A percentile compares a stretch with the other conserved stretches of the same genome.
Evolutionary conservation across 2,113 vertebrate species (phyloP).

Genomic region (Lophochroa leadbeateri): DNA sequence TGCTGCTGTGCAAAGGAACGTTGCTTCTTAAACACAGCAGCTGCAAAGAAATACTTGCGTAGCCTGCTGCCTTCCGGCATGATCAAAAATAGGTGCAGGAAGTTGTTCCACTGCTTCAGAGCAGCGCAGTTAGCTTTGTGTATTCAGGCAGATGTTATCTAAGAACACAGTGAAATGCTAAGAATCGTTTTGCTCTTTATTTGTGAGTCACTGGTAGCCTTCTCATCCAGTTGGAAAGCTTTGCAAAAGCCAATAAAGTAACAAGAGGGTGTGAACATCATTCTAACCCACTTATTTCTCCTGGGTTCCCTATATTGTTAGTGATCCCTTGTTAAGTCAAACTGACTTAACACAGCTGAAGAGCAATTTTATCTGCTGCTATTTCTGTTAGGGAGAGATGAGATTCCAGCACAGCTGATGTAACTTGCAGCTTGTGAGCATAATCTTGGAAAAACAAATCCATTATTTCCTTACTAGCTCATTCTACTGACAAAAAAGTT

Average conservation of each 20-base stretch:
- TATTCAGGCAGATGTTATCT: neutral
- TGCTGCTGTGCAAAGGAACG: neutral
- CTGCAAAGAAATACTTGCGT: neutral
- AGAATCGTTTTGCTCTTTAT: neutral
- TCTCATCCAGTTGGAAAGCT: neutral
- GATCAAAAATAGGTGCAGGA: conserved; percentile 12
- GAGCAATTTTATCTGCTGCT: conserved; percentile 42
- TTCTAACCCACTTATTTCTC: neutral
- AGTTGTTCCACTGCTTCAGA: neutral
- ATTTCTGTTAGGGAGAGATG: conserved; percentile 10
- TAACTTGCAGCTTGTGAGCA: conserved; percentile 1
- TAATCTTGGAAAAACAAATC: conserved; percentile 40
- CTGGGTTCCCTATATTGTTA: neutral
- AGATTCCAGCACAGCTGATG: conserved; percentile 28
- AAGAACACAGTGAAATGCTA: neutral
- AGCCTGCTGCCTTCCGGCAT: neutral
- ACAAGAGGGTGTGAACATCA: conserved; percentile 3
- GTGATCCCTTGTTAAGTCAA: conserved; percentile 41
- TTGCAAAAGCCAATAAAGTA: neutral
- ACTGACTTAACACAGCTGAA: conserved; percentile 41
- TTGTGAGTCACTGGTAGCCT: neutral
- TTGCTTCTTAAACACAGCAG: neutral
- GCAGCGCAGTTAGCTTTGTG: neutral
- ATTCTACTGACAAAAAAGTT: neutral
- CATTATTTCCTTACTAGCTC: conserved; percentile 22